Evolutionary conservation across 2,888 invertebrate genomes (phyloP).

Genomic region (Xestia c-nigrum): DNA sequence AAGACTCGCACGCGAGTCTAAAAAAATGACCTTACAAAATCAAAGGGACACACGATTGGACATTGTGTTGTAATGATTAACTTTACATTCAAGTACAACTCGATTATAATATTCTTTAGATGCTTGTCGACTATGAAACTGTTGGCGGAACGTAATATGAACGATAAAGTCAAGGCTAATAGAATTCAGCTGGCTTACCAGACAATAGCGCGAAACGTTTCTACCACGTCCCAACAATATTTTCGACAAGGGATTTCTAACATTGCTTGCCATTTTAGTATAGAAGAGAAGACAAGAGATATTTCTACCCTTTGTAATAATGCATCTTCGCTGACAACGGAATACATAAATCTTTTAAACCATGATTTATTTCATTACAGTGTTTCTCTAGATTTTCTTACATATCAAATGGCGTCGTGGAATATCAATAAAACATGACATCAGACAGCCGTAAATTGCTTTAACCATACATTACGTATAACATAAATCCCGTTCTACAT

Average conservation of each 20-base stretch:
- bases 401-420: slow-evolving; percentile 18
- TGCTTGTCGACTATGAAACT: slow-evolving; percentile 37
- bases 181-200: slow-evolving; percentile 44
- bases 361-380: slow-evolving; percentile 14
- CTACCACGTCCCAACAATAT: slow-evolving; percentile 37
- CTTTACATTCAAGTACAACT: slow-evolving; percentile 35
- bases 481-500: slow-evolving; percentile 71
- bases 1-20: slow-evolving; percentile 17
- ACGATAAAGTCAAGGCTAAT: slow-evolving; percentile 63
- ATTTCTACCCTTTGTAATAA: slow-evolving; percentile 11
- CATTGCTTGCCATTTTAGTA: slow-evolving; percentile 32
- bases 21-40: slow-evolving; percentile 54
- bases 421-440: slow-evolving; percentile 61
- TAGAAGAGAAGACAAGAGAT: neutral
- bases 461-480: slow-evolving; percentile 50
- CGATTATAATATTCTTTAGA: slow-evolving; percentile 37
- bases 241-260: slow-evolving; percentile 31
- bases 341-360: slow-evolving; percentile 26
- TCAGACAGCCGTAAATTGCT: slow-evolving; percentile 52
- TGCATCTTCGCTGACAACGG: slow-evolving; percentile 6
- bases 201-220: slow-evolving; percentile 36
- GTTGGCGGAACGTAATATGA: slow-evolving; percentile 35
- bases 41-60: slow-evolving; percentile 49
- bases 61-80: slow-evolving; percentile 48
- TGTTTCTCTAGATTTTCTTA: slow-evolving; percentile 10